Conservation (phyloP, 2,888 invertebrate species). For the Celastrina argiolus region DNA sequence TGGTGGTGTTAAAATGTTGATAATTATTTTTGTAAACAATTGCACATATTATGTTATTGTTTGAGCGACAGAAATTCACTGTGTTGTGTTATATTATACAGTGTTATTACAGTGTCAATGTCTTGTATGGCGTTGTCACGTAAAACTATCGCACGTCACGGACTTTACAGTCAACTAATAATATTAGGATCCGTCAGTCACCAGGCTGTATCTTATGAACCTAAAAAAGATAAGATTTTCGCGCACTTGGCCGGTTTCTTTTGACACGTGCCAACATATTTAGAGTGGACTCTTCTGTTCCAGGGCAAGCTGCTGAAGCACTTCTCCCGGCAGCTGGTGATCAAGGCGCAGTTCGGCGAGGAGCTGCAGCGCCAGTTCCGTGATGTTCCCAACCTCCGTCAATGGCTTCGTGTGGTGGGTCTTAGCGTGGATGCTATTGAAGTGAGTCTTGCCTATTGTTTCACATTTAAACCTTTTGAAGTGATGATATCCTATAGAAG, state of each 20-base stretch:
- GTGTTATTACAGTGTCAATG: too few species aligned
- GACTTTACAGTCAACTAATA: too few species aligned
- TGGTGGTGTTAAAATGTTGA: neutral
- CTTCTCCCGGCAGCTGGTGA: constrained; percentile 93
- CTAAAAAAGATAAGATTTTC: too few species aligned
- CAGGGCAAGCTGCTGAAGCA: constrained; percentile 95
- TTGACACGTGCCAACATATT: neutral
- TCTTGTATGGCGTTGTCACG: too few species aligned
- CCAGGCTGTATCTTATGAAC: too few species aligned
- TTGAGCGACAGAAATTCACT: neutral
- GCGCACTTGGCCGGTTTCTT: too few species aligned
- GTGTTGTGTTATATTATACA: neutral
- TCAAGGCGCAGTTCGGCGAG: constrained; percentile 87
- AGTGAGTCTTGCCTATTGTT: constrained; percentile 59
- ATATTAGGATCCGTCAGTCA: too few species aligned
- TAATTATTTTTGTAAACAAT: neutral
- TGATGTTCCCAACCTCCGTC: constrained; percentile 88
- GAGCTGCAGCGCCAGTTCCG: constrained; percentile 79
- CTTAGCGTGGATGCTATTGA: constrained; percentile 84
- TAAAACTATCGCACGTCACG: too few species aligned
- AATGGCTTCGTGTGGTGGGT: constrained; percentile 96
- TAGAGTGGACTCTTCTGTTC: constrained; percentile 36
- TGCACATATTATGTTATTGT: neutral
- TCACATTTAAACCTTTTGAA: too few species aligned
- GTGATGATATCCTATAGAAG: too few species aligned